A percentile compares a stretch with the other conserved stretches of the same genome.
phyloP scores from a whole-genome alignment of 2,888 invertebrate species.

The Laspeyria flexula region DNA sequence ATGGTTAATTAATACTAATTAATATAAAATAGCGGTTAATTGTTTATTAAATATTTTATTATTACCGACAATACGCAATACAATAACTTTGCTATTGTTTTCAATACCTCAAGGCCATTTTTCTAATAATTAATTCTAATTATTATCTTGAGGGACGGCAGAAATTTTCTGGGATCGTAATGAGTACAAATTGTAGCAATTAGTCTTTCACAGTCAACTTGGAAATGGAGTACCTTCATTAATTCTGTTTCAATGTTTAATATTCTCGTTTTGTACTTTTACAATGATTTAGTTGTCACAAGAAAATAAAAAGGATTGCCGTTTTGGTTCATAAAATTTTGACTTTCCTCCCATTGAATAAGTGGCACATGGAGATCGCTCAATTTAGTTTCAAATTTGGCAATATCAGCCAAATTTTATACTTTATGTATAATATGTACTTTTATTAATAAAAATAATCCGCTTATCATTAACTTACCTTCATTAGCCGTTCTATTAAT shows the following conservation, averaged over 20 bases:
- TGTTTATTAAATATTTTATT: neutral
- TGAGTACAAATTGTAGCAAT: constrained; percentile 18
- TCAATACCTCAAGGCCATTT: neutral
- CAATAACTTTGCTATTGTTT: neutral
- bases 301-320: neutral
- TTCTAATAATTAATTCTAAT: constrained; percentile 11
- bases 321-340: neutral
- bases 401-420: no score
- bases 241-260: constrained; percentile 16
- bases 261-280: constrained; percentile 8
- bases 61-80: no score
- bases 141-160: constrained; percentile 10
- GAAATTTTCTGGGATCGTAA: constrained; percentile 10
- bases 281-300: neutral
- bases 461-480: no score
- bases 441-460: no score
- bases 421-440: no score
- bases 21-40: no score
- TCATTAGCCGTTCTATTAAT: no score
- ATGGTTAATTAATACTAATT: no score
- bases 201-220: constrained; percentile 15
- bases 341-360: no score
- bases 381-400: no score
- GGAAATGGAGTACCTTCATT: constrained; percentile 18
- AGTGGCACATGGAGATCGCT: no score